Percentiles rank a stretch among this genome's conserved stretches.
These are phyloP conservation scores for Ericerus pela DNA, from an alignment of 1,140 invertebrate species.

Conservation along the genomic window DNA sequence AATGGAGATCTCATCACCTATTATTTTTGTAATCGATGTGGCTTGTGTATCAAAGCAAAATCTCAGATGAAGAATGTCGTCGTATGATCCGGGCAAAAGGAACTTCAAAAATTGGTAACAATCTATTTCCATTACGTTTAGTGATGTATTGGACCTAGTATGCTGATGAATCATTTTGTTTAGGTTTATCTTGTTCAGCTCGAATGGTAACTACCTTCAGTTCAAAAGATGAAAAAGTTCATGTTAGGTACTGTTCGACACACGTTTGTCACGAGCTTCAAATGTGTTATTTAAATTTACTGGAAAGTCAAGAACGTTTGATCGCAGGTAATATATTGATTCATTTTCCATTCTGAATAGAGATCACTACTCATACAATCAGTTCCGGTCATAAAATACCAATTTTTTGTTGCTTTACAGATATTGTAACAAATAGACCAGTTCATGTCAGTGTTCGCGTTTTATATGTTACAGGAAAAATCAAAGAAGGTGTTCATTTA, in stretches of 20 bases:
- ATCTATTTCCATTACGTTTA: no score
- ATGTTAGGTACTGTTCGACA: not conserved
- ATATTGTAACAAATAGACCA: no score
- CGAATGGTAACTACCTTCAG: not conserved
- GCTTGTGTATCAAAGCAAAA: not conserved
- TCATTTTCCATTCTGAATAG: no score
- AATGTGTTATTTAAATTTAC: not conserved
- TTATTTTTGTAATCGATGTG: not conserved
- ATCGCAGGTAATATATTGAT: conserved; percentile 4
- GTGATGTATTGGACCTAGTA: no score
- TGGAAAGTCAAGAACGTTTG: not conserved
- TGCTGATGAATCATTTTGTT: no score
- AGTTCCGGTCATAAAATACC: no score
- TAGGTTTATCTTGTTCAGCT: not conserved
- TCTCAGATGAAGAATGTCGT: not conserved
- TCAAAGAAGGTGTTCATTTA: not conserved
- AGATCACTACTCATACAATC: no score
- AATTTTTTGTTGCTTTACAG: no score
- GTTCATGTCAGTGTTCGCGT: no score
- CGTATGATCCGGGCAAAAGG: not conserved
- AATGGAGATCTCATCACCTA: not conserved
- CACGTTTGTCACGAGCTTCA: not conserved
- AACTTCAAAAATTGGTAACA: not conserved
- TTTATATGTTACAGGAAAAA: not conserved
- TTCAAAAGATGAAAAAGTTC: not conserved